phyloP scores from a whole-genome alignment of 2,113 vertebrate genomes.

The Meriones unguiculatus region DNA sequence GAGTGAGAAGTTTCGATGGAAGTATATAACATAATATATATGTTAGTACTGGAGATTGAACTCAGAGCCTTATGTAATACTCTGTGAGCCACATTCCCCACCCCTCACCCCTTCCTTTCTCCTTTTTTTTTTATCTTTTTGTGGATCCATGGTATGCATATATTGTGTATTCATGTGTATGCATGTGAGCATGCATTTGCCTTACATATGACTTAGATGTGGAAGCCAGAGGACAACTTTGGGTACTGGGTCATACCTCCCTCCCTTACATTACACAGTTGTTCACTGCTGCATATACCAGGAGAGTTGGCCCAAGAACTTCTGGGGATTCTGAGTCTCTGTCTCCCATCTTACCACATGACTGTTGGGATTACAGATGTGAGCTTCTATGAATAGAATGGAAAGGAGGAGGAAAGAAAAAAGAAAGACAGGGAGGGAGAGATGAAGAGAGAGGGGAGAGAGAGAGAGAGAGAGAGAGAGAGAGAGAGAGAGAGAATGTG shows the following conservation, averaged over 20 bases:
- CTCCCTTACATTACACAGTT: neutral
- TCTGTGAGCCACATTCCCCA: neutral
- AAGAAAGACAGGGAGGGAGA: neutral
- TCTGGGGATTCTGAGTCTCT: neutral
- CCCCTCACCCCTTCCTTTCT: neutral
- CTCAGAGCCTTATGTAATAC: too few relatives aligned
- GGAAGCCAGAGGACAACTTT: too few relatives aligned
- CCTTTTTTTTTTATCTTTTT: neutral
- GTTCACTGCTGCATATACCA: neutral
- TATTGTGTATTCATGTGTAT: neutral
- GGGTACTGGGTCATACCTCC: neutral
- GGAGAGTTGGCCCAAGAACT: neutral
- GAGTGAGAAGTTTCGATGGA: neutral
- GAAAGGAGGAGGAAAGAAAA: neutral
- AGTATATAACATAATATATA: neutral
- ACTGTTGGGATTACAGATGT: neutral
- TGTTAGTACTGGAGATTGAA: neutral
- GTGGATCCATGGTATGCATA: neutral
- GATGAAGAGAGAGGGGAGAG: neutral
- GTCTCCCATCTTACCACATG: neutral
- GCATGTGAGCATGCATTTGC: neutral
- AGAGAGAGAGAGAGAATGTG: neutral
- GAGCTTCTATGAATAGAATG: neutral
- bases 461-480: neutral
- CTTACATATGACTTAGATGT: neutral